A percentile compares a stretch with the other conserved stretches of the same genome.
These are phyloP conservation scores for Heliconius ismenius DNA, from an alignment of 2,888 invertebrate species.

Conservation along the genomic window DNA sequence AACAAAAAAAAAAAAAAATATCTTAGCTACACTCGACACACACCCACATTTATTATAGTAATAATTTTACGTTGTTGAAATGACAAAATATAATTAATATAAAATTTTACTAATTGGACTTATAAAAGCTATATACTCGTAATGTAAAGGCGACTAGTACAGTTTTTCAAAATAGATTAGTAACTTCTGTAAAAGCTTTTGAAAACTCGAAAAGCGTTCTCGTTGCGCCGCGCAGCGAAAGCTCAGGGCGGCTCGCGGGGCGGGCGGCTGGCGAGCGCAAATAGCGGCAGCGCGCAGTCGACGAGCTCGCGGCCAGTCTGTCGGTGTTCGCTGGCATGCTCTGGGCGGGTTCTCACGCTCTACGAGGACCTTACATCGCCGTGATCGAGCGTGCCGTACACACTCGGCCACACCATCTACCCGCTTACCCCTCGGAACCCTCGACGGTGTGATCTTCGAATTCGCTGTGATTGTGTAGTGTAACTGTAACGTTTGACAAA, in stretches of 20 bases:
- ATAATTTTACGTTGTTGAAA: neutral
- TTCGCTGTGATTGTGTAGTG: slow-evolving; percentile 43
- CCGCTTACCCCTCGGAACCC: slow-evolving; percentile 31
- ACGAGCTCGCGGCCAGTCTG: slow-evolving; percentile 47
- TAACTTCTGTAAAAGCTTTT: slow-evolving; percentile 36
- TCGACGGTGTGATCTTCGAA: slow-evolving; percentile 29
- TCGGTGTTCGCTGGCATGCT: slow-evolving; percentile 40
- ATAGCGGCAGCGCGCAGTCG: slow-evolving; percentile 75
- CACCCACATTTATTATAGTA: too few relatives aligned
- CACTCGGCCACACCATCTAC: slow-evolving; percentile 33
- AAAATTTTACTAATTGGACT: neutral
- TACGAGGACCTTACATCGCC: slow-evolving; percentile 25
- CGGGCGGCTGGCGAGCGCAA: slow-evolving; percentile 60
- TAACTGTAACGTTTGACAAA: slow-evolving; percentile 29
- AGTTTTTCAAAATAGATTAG: slow-evolving; percentile 16
- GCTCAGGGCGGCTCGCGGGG: slow-evolving; percentile 65
- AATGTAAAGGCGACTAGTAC: neutral
- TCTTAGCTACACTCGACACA: too few relatives aligned
- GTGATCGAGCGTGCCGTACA: slow-evolving; percentile 27
- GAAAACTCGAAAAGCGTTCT: slow-evolving; percentile 59
- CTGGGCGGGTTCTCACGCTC: slow-evolving; percentile 14
- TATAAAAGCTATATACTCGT: neutral
- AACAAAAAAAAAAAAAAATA: too few relatives aligned
- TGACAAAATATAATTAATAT: neutral
- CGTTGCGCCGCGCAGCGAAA: slow-evolving; percentile 78